These are phyloP conservation scores for Chironomus riparius DNA, from an alignment of 2,888 invertebrate genomes.

Conservation along the genomic window DNA sequence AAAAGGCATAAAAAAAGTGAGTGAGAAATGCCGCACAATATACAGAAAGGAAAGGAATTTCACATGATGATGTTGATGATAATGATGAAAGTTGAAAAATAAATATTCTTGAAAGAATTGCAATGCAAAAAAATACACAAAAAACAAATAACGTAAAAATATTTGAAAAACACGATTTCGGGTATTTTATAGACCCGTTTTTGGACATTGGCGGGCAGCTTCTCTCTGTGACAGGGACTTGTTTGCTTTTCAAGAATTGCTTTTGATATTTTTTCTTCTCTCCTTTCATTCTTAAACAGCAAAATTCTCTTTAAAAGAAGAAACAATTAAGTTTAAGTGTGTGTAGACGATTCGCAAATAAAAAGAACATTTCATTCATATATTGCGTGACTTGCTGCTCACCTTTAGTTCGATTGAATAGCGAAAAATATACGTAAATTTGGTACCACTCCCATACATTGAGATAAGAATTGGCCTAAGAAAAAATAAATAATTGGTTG, in stretches of 20 bases:
- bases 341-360: background rate
- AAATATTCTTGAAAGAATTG: background rate
- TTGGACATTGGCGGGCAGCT: slow-evolving; percentile 3
- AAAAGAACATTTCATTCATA: background rate
- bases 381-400: background rate
- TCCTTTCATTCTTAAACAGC: background rate
- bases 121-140: background rate
- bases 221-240: background rate
- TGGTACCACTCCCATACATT: background rate
- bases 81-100: background rate
- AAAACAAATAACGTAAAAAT: slow-evolving; percentile 25
- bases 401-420: background rate
- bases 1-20: background rate
- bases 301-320: background rate
- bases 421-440: background rate
- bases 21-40: slow-evolving; percentile 17
- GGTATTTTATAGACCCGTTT: slow-evolving; percentile 17
- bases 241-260: background rate
- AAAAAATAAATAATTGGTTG: slow-evolving; percentile 8
- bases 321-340: background rate
- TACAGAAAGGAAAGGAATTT: slow-evolving; percentile 15
- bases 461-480: background rate
- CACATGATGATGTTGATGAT: background rate
- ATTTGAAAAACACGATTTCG: slow-evolving; percentile 22
- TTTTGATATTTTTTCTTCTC: background rate